phyloP scores from a whole-genome alignment of 2,113 vertebrate genomes.

The Gadus chalcogrammus region DNA sequence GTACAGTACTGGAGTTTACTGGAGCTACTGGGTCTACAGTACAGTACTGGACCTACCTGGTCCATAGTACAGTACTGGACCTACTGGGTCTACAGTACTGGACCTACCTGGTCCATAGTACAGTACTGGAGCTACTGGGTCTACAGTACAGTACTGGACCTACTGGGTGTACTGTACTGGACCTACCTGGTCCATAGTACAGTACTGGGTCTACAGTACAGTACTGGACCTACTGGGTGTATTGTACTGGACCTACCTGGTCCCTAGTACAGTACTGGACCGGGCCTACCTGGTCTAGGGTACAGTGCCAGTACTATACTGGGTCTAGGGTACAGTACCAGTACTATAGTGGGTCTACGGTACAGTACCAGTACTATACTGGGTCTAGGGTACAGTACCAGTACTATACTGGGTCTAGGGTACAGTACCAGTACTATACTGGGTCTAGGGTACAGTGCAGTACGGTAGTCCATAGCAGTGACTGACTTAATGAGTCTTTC shows the following conservation, averaged over 20 bases:
- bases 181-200: background rate
- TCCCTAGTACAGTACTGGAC: too few species aligned
- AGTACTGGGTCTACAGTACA: background rate
- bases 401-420: background rate
- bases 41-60: background rate
- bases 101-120: too few species aligned
- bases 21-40: background rate
- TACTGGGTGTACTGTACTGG: background rate
- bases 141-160: background rate
- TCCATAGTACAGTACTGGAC: background rate
- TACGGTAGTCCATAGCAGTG: background rate
- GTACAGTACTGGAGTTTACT: background rate
- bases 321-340: too few species aligned
- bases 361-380: conserved; percentile 1
- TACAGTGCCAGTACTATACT: background rate
- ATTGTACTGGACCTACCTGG: too few species aligned
- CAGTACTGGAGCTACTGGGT: background rate
- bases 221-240: too few species aligned
- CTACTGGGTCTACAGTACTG: background rate
- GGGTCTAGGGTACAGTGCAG: background rate
- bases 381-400: background rate
- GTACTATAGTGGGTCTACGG: background rate
- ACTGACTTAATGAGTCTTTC: background rate
- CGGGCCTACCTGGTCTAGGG: too few species aligned
- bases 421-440: too few species aligned